Evolutionary conservation across 2,797 vertebrate genomes (phyloP), one percentile per base, ranked within the genome.

Genomic region (Notolabrus celidotus): DNA sequence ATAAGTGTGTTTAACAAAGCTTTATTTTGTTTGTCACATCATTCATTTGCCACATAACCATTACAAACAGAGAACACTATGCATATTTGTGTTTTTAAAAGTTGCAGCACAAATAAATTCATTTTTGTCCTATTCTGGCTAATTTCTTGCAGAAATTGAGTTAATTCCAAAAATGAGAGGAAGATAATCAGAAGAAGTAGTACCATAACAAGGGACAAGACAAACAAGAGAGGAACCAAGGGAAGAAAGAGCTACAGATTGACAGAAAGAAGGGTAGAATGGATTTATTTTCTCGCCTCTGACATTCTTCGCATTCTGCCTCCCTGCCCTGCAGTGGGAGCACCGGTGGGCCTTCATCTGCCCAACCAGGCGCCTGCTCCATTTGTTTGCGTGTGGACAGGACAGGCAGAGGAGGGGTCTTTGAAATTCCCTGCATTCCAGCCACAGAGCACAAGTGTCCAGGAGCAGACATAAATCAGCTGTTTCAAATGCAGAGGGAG

Each of bases 381-480:
- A 70, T 90, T 91, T 91, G 86, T 93, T 88, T 92, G 89, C 71
- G 4, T 90, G 88, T 86, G 85, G 85, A 90, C 34, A 71, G 82
- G 84, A 92, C 84, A 70, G 45, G 87, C 86, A 88, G 88, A 84
- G 79, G 90, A 86, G 88, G 84, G 83, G 88, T 84, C 84, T 89
- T 84, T 83, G 78, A 84, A 88, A 95, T 95, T 94, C 93, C 73
- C 81, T 29, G 71, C 88, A 95, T 95, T 94, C 94, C 92, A 86
- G 74, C 66, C 61, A 77, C 67, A 76, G 83, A 92, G 87, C 87
- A 92, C 89, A 93, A 94, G 89, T 92, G 89, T 90, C 91, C 76
- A 70, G 71, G 79, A 84, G 82, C 74, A 69, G 88, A 86, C 93
- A 92, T 95, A 95, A 95, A 94, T 94, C 94, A 94, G 92, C 91